A percentile compares a stretch with the other conserved stretches of the same genome.
Evolutionary conservation across 2,113 vertebrate genomes (phyloP).

Genomic region (Atherinomorus stipes): DNA sequence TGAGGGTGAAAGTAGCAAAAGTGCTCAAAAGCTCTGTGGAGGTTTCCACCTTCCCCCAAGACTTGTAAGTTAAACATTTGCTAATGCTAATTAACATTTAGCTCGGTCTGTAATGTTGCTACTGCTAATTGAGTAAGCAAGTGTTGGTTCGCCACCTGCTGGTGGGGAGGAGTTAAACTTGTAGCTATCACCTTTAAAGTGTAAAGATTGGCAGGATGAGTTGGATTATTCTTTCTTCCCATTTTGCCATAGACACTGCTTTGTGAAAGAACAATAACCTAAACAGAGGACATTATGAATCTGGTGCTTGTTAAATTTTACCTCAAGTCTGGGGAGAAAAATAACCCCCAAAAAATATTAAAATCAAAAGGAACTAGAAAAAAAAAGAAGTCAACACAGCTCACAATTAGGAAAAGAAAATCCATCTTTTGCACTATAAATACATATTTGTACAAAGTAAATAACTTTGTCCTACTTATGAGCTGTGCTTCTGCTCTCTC

Average conservation of each 20-base stretch:
- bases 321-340: conserved; percentile 23
- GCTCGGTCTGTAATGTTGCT: no score
- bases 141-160: no score
- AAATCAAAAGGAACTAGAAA: conserved; percentile 1
- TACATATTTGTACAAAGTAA: conserved; percentile 30
- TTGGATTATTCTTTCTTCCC: not conserved
- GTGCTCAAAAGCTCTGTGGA: no score
- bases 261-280: conserved; percentile 10
- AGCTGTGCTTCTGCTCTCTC: conserved; percentile 23
- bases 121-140: no score
- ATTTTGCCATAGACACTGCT: conserved; percentile 18
- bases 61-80: no score
- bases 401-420: conserved; percentile 16
- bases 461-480: not conserved
- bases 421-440: conserved; percentile 38
- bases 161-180: no score
- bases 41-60: no score
- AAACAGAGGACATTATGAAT: conserved; percentile 9
- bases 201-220: not conserved
- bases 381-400: not conserved
- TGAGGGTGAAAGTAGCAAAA: no score
- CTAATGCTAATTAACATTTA: no score
- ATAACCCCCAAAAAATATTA: not conserved
- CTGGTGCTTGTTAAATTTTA: conserved; percentile 37
- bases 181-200: no score